These are phyloP conservation scores for Myotis yumanensis DNA, from an alignment of 2,113 vertebrate species.

Conservation along the genomic window DNA sequence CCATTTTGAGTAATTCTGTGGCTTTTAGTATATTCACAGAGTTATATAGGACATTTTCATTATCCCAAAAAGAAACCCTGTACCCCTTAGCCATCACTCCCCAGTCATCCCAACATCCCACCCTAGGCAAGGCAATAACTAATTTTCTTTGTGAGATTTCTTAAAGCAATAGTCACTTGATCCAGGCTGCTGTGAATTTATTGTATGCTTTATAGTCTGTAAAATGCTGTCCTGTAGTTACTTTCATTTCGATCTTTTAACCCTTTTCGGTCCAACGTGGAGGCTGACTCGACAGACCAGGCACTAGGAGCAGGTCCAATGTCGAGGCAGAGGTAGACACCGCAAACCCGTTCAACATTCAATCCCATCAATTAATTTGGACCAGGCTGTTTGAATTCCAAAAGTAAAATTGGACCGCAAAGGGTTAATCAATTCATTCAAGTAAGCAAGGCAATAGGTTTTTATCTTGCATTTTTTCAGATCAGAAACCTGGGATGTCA, in stretches of 20 bases:
- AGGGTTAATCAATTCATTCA: not conserved
- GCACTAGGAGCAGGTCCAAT: too few species aligned
- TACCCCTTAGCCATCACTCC: not conserved
- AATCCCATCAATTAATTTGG: too few species aligned
- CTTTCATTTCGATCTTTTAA: not conserved
- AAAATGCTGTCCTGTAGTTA: not conserved
- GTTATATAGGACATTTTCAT: not conserved
- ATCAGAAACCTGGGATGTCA: not conserved
- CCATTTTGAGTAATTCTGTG: not conserved
- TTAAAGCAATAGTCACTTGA: not conserved
- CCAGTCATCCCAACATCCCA: not conserved
- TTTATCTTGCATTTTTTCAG: not conserved
- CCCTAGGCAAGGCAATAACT: not conserved
- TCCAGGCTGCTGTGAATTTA: not conserved
- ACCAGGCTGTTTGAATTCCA: too few species aligned
- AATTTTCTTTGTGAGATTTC: not conserved
- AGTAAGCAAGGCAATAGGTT: not conserved
- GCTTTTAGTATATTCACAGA: not conserved
- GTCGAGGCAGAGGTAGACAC: too few species aligned
- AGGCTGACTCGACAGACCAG: too few species aligned
- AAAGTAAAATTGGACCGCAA: too few species aligned
- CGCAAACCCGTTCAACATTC: too few species aligned
- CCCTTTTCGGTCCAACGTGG: too few species aligned
- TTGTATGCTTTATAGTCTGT: not conserved
- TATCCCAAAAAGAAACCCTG: not conserved